Conservation (phyloP, 2,888 invertebrate species). For the Bombylius major region DNA sequence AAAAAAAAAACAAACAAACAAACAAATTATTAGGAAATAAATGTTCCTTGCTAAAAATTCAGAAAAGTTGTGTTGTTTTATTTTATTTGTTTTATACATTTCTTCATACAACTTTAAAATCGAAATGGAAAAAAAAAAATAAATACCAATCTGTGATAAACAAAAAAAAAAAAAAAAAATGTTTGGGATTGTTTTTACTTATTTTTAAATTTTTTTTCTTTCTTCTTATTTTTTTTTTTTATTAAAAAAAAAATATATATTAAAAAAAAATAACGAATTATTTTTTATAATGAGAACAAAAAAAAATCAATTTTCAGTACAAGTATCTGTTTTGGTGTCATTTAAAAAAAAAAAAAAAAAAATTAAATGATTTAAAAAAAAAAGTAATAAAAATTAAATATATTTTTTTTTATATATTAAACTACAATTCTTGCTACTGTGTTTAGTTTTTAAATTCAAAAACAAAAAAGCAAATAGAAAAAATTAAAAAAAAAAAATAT, state of each 20-base stretch:
- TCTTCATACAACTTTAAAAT: background rate
- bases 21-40: constrained; percentile 6
- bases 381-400: background rate
- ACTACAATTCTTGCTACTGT: constrained; percentile 13
- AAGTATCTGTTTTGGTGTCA: constrained; percentile 9
- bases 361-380: background rate
- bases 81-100: constrained; percentile 12
- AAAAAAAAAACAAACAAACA: constrained; percentile 5
- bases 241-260: too few relatives aligned
- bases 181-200: background rate
- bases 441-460: constrained; percentile 6
- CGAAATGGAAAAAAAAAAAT: background rate
- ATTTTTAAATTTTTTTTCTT: too few relatives aligned
- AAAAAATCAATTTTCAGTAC: background rate
- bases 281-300: too few relatives aligned
- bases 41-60: constrained; percentile 15
- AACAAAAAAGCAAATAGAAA: constrained; percentile 1
- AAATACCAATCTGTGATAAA: background rate
- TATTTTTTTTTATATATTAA: background rate
- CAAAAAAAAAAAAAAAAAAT: background rate
- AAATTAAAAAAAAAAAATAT: constrained; percentile 1
- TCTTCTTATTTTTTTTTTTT: too few relatives aligned
- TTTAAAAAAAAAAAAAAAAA: too few relatives aligned
- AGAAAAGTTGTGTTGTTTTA: constrained; percentile 18
- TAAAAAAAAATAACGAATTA: too few relatives aligned